Percentiles rank a stretch among this genome's conserved stretches.
Evolutionary conservation across 2,888 invertebrate genomes (phyloP).

Genomic region (Eustalomyia histrio): DNA sequence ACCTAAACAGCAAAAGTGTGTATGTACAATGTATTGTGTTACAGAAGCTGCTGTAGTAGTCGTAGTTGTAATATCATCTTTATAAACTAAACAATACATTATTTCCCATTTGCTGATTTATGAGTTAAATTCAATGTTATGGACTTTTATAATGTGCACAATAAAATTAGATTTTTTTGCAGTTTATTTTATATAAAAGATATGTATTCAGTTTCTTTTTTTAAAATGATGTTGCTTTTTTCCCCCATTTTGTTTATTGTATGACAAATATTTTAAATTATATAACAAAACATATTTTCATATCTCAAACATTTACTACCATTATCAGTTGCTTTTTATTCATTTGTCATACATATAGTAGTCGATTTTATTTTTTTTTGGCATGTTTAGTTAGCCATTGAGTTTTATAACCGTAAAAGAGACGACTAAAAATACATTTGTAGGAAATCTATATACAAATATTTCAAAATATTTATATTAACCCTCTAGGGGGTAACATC

Average conservation of each 20-base stretch:
- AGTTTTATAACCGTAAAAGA: conserved; percentile 28
- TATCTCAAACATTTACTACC: conserved; percentile 50
- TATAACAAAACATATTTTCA: conserved; percentile 51
- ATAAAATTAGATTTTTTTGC: conserved; percentile 49
- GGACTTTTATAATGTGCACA: conserved; percentile 57
- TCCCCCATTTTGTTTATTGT: conserved; percentile 7
- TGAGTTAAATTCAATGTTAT: conserved; percentile 56
- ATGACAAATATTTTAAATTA: conserved; percentile 56
- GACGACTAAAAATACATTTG: conserved; percentile 8
- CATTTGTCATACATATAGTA: conserved; percentile 48
- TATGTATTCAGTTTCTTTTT: conserved; percentile 1
- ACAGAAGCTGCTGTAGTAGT: neutral
- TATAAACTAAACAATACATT: conserved; percentile 39
- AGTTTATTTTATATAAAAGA: conserved; percentile 35
- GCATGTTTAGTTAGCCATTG: conserved; percentile 40
- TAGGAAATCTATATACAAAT: neutral
- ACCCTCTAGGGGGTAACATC: neutral
- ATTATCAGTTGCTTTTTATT: conserved; percentile 56
- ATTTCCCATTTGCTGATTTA: conserved; percentile 54
- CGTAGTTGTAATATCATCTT: conserved; percentile 11
- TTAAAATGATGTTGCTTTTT: neutral
- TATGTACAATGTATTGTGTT: neutral
- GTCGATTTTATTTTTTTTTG: conserved; percentile 46
- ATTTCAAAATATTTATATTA: conserved; percentile 2
- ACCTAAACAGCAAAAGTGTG: neutral